phyloP scores from a whole-genome alignment of 2,797 vertebrate species.

The Alouatta caraya region DNA sequence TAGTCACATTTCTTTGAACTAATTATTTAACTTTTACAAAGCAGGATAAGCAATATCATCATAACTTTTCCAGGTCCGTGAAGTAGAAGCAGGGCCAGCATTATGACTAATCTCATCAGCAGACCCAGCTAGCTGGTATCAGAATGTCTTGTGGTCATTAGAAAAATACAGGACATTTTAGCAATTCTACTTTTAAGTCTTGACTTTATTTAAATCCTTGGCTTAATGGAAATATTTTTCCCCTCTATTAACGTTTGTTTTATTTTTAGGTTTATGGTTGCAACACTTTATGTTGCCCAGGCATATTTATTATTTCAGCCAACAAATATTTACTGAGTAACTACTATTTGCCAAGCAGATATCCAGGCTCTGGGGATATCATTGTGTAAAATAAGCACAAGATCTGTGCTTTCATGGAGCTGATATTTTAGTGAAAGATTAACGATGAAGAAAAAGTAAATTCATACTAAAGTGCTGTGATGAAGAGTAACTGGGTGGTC shows the following conservation, averaged over 20 bases:
- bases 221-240: neutral
- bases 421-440: neutral
- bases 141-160: neutral
- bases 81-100: neutral
- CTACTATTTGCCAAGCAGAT: neutral
- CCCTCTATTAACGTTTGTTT: neutral
- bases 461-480: neutral
- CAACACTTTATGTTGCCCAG: neutral
- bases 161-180: neutral
- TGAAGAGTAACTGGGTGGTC: neutral
- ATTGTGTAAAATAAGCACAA: neutral
- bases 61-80: neutral
- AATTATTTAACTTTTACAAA: slow-evolving; percentile 47
- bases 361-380: neutral
- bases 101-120: neutral
- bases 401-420: neutral
- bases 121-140: neutral
- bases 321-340: neutral
- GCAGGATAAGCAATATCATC: neutral
- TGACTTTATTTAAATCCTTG: neutral
- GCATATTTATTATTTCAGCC: neutral
- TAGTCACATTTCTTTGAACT: slow-evolving; percentile 51
- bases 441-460: neutral
- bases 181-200: neutral
- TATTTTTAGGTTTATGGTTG: neutral